These are phyloP conservation scores for Scomber japonicus DNA, from an alignment of 2,113 vertebrate genomes.

Conservation along the genomic window DNA sequence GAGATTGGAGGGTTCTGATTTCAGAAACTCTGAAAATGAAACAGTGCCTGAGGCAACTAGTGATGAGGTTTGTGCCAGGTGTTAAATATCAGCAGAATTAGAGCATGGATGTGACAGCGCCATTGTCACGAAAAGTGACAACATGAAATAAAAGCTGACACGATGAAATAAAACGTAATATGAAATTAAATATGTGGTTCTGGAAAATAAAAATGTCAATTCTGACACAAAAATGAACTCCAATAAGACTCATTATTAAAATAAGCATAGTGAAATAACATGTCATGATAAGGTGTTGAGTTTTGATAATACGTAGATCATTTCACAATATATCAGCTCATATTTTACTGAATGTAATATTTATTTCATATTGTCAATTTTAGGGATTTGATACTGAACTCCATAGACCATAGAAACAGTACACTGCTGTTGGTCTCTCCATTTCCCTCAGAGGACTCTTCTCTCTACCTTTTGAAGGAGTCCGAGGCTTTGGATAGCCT, in stretches of 20 bases:
- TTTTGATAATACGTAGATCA: not conserved
- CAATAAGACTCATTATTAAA: too few relatives aligned
- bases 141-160: not conserved
- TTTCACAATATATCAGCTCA: not conserved
- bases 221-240: too few relatives aligned
- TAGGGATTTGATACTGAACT: not conserved
- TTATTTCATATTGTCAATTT: not conserved
- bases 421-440: slow-evolving; percentile 11
- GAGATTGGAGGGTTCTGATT: too few relatives aligned
- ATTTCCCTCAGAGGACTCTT: not conserved
- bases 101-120: too few relatives aligned
- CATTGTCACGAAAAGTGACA: not conserved
- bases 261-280: too few relatives aligned
- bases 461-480: slow-evolving; percentile 4
- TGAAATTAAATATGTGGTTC: too few relatives aligned
- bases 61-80: too few relatives aligned
- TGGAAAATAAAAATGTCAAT: too few relatives aligned
- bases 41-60: too few relatives aligned
- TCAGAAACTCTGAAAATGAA: too few relatives aligned
- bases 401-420: not conserved
- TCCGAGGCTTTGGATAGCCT: not conserved
- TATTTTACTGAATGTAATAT: not conserved
- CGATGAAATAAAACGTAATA: not conserved
- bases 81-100: too few relatives aligned
- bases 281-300: not conserved